phyloP scores from a whole-genome alignment of 2,888 invertebrate species.

The Agrotis clavis region DNA sequence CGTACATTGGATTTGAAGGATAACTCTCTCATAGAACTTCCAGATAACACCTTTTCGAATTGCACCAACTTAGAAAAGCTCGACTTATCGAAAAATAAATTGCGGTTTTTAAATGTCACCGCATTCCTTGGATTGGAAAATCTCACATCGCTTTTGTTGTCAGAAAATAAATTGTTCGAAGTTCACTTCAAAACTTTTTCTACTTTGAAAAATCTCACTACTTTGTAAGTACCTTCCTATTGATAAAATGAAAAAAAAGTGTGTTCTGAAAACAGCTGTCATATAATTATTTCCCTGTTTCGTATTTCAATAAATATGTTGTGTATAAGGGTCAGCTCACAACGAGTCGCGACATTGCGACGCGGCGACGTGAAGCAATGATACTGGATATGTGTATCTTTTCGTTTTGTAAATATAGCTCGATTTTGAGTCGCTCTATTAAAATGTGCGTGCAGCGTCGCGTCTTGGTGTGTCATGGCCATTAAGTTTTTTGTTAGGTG shows the following conservation, averaged over 20 bases:
- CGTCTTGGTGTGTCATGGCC: too few relatives aligned
- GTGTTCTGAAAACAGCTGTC: too few relatives aligned
- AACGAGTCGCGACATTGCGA: too few relatives aligned
- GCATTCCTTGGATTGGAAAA: conserved; percentile 92
- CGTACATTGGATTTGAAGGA: conserved; percentile 93
- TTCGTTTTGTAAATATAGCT: too few relatives aligned
- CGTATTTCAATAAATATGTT: too few relatives aligned
- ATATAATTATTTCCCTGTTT: too few relatives aligned
- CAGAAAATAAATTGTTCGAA: conserved; percentile 93
- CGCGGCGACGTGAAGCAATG: too few relatives aligned
- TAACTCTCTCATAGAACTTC: conserved; percentile 91
- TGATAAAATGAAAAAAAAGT: background rate
- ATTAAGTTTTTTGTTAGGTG: too few relatives aligned
- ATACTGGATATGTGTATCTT: too few relatives aligned
- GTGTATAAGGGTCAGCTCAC: too few relatives aligned
- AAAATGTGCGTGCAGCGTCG: too few relatives aligned
- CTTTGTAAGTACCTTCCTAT: conserved; percentile 91
- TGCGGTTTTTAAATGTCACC: conserved; percentile 92
- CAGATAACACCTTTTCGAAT: conserved; percentile 91
- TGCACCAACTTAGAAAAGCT: conserved; percentile 92
- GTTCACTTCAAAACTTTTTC: conserved; percentile 92
- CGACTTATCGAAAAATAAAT: conserved; percentile 93
- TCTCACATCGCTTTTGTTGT: conserved; percentile 93
- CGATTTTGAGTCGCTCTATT: too few relatives aligned
- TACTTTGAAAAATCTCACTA: conserved; percentile 92